A percentile compares a stretch with the other conserved stretches of the same genome.
Conservation (phyloP, 1,140 invertebrate species). For the Leptoteleia sp. region DNA sequence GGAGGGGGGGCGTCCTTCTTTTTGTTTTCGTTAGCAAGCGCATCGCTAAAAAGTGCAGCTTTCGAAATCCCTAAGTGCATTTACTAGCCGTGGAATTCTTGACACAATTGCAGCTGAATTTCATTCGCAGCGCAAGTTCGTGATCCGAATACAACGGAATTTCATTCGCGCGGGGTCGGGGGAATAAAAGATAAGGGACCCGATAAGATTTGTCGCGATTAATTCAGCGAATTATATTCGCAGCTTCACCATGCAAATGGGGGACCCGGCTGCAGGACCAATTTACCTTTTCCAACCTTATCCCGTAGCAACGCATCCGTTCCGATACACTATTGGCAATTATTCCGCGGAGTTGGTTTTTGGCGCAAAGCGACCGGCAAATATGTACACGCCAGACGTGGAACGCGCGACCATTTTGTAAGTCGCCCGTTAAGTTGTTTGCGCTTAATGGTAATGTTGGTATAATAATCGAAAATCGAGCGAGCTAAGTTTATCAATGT, state of each 20-base stretch:
- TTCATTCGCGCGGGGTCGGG: neutral
- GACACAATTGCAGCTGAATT: conserved; percentile 58
- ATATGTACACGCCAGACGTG: conserved; percentile 7
- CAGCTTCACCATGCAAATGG: conserved; percentile 23
- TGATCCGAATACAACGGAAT: conserved; percentile 45
- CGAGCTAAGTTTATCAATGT: no score
- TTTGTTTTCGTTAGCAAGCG: conserved; percentile 38
- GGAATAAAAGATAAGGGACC: conserved; percentile 46
- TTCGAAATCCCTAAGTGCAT: conserved; percentile 51
- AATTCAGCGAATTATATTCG: conserved; percentile 32
- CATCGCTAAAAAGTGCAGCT: conserved; percentile 42
- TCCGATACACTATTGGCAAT: neutral
- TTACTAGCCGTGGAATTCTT: conserved; percentile 51
- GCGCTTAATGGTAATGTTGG: conserved; percentile 1
- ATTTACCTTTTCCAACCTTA: conserved; percentile 12
- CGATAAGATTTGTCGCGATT: conserved; percentile 43
- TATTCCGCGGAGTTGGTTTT: neutral
- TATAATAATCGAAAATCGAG: conserved; percentile 18
- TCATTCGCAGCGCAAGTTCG: conserved; percentile 46
- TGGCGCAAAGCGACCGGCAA: conserved; percentile 2
- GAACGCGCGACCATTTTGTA: conserved; percentile 4
- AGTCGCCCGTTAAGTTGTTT: conserved; percentile 8
- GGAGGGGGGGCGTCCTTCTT: no score
- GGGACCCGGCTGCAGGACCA: neutral
- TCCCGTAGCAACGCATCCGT: neutral